Base-by-base conservation (phyloP, 2,888 invertebrate genomes). In the Alloscopus bannaensis region DNA sequence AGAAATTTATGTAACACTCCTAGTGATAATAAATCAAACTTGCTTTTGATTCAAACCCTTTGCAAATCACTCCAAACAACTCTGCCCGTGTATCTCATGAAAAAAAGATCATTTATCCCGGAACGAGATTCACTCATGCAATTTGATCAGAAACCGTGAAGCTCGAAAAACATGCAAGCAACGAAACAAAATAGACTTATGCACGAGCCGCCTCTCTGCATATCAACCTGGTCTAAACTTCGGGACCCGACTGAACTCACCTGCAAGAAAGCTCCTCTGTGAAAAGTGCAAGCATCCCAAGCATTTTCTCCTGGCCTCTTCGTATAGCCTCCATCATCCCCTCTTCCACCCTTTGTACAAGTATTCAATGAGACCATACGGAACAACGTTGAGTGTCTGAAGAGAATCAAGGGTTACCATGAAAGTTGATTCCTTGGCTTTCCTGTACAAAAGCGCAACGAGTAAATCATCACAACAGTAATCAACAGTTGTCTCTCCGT, bases 221-320 rank as follows among this genome's bases (percentile, higher is more conserved):
- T 1, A 60, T 55, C 69, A 40, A 77, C 62, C 69, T 77, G 36
- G 52, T 70, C 68, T 36, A 64, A 70, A 77, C 68, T 77, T 70
- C 69, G 77, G 77, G 31, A 62, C 69, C 69, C 55, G 52, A 77
- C 77, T 77, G 70, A 77, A 13, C 70, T 75, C 66, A 75, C 11
- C 68, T 22, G 47, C 69, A 77, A 70, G 55, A 76, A 77, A 70
- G 64, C 52, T 70, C 64, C 24, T 22, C 36, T 31, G 40, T 70
- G 55, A 77, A 69, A 69, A 70, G 64, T 77, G 77, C 77, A 70
- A 75, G 60, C 65, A 65, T 42, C 18, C 18, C 13, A 18, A 45
- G n/a, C 40, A 47, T 47, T 18, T 42, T 31, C 20, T 20, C 59
- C 42, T 59, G 26, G 36, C 47, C 50, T 66, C 66, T 4, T 26